Evolutionary conservation across 2,888 invertebrate genomes (phyloP), one percentile per base, ranked within the genome.

Genomic region (Spicauda simplicius): DNA sequence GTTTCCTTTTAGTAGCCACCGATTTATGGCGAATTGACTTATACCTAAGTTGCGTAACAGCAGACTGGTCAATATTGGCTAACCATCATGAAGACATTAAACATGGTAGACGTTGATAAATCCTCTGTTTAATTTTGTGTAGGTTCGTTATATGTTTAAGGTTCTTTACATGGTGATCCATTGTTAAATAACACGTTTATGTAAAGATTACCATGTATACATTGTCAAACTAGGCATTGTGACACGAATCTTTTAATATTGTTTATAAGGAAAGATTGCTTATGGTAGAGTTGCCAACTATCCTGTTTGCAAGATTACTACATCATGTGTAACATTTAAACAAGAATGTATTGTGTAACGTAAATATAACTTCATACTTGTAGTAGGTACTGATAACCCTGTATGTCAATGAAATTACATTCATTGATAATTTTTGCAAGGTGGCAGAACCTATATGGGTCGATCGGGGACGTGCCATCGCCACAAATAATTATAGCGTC

Each of bases 11-110:
- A 60, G 16, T 11, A 41, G 16, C 52, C 53, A n/a, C 16, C 19
- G 20, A 14, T 11, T 64, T 67, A 60, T 56, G 69, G 25, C 58
- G 58, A 41, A 25, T 69, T 69, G 68, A 70, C 66, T 55, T 45
- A 68, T 20, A 50, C 60, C 62, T 69, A 61, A 12, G 8, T 53
- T 19, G 61, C 61, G 53, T 37, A 52, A 52, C 19, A 53, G 50
- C 30, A 11, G 53, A 20, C 54, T 14, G 11, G 37, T 54, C 41
- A 62, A 62, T 62, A 62, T 62, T 62, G 20, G 25, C 45, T 18
- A 30, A 62, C 62, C 62, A 54, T 10, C 25, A 48, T 59, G 25
- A 59, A n/a, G 8, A 16, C 19, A 25, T 48, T 59, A n/a, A 59
- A 59, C n/a, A 37, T 50, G 16, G 12, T 60, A 19, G 37, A 20